These are phyloP conservation scores for Nephrotoma flavescens DNA, from an alignment of 2,888 invertebrate genomes.

Conservation along the genomic window DNA sequence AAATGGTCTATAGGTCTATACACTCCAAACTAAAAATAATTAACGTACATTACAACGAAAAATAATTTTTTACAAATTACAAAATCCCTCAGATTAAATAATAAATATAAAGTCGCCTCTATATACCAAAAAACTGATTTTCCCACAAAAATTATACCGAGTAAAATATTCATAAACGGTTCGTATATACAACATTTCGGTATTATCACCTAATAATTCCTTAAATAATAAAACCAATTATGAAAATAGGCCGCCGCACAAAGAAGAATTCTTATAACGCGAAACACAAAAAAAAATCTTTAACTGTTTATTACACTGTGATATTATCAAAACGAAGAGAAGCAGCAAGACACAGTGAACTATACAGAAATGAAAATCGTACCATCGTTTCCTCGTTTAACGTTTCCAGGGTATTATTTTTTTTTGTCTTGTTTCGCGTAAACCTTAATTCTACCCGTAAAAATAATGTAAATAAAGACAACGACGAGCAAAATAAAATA, in stretches of 20 bases:
- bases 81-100: background rate
- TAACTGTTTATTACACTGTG: background rate
- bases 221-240: background rate
- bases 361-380: background rate
- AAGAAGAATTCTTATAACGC: background rate
- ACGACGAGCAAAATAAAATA: background rate
- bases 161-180: background rate
- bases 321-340: background rate
- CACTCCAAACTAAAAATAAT: background rate
- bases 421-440: background rate
- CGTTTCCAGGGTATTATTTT: background rate
- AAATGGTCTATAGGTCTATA: too few relatives aligned
- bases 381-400: background rate
- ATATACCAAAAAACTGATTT: background rate
- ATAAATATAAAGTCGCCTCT: background rate
- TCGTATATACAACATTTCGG: background rate
- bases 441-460: background rate
- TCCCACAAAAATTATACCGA: background rate
- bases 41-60: background rate
- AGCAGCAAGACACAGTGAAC: background rate
- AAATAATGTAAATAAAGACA: background rate
- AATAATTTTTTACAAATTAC: background rate
- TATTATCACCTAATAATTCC: background rate
- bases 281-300: background rate
- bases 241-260: background rate